Percentiles rank a stretch among this genome's conserved stretches.
These are phyloP conservation scores for Ceratosolen solmsi DNA, from an alignment of 1,140 invertebrate genomes.

Conservation along the genomic window DNA sequence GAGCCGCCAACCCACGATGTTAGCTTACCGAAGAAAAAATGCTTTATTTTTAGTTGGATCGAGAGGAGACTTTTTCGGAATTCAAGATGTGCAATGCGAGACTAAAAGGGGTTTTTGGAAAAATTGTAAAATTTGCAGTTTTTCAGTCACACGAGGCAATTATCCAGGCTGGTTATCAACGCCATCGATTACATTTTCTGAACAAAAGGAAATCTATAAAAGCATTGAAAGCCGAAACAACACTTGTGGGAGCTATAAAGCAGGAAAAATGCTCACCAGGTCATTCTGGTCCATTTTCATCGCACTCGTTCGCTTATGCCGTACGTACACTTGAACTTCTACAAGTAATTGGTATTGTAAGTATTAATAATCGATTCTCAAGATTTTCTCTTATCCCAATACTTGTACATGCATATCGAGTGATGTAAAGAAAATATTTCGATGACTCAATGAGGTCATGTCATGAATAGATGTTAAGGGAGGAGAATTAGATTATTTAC, in stretches of 20 bases:
- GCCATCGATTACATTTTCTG: not conserved
- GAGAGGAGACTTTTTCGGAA: too few relatives aligned
- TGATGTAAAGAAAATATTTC: not conserved
- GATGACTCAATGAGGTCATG: constrained; percentile 14
- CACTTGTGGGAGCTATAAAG: not conserved
- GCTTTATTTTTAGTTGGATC: too few relatives aligned
- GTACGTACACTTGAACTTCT: constrained; percentile 21
- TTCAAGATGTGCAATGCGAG: too few relatives aligned
- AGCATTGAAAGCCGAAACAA: not conserved
- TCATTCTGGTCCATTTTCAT: not conserved
- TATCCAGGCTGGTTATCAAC: not conserved
- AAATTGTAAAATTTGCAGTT: too few relatives aligned
- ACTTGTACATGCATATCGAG: not conserved
- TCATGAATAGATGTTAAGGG: not conserved
- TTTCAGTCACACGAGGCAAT: too few relatives aligned
- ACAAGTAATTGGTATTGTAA: constrained; percentile 42
- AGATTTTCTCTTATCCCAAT: not conserved
- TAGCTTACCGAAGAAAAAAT: too few relatives aligned
- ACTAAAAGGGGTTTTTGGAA: too few relatives aligned
- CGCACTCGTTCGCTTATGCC: not conserved
- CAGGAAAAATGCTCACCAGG: not conserved
- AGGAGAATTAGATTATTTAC: not conserved
- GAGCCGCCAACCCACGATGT: too few relatives aligned
- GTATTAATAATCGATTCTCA: constrained; percentile 43
- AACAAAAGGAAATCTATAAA: not conserved